phyloP scores from a whole-genome alignment of 2,888 invertebrate species.

The Amphipoea lucens region DNA sequence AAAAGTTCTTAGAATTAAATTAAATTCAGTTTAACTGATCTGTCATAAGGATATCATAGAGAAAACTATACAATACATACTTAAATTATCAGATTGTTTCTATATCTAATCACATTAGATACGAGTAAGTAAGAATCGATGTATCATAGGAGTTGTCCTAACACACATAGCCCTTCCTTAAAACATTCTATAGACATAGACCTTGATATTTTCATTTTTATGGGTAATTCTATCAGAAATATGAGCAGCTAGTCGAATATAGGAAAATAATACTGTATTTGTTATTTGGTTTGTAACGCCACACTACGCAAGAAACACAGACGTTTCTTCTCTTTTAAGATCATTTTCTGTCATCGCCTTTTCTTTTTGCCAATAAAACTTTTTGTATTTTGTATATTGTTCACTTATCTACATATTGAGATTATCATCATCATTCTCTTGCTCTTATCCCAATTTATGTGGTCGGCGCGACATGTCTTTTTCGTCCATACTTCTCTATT shows the following conservation, averaged over 20 bases:
- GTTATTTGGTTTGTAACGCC: conserved; percentile 20
- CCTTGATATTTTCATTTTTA: not conserved
- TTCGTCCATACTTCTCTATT: not conserved
- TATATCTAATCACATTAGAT: conserved; percentile 24
- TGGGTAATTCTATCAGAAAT: not conserved
- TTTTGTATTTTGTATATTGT: not conserved
- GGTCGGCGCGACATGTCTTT: not conserved
- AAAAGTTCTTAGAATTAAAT: not conserved
- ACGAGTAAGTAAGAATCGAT: conserved; percentile 44
- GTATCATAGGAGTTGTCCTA: conserved; percentile 58
- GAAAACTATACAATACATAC: conserved; percentile 5
- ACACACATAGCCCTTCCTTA: conserved; percentile 51
- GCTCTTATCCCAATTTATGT: too few relatives aligned
- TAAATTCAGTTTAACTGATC: conserved; percentile 30
- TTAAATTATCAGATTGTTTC: conserved; percentile 1
- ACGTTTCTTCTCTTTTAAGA: not conserved
- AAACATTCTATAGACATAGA: not conserved
- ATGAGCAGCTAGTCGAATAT: not conserved
- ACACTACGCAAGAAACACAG: conserved; percentile 2
- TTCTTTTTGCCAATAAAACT: not conserved
- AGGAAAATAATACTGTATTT: not conserved
- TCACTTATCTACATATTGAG: conserved; percentile 9
- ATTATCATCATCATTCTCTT: not conserved
- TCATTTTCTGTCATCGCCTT: not conserved
- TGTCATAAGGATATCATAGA: not conserved